Evolutionary conservation across 30 jellyfish, hydroid and myxozoan species (phyloP), one percentile per base, ranked within the genome.

Genomic region (Rhopilema esculentum): DNA sequence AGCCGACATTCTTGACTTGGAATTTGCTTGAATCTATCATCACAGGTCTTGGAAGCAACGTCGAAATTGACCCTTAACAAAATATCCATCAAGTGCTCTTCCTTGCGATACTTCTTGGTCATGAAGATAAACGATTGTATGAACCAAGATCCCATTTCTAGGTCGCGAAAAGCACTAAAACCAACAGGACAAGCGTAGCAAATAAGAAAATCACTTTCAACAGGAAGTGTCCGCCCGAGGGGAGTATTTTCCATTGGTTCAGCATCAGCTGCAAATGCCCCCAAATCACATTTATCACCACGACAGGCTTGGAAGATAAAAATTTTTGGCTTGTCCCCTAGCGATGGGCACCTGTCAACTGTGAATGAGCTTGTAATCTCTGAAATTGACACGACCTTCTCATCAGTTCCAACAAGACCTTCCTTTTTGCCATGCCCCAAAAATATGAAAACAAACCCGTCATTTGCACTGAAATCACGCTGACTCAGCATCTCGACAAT

Each of bases 251-350:
- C 27, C 63, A 31, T 22, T 30, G 81, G 26, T 1, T 6, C 62
- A 12, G 96, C 78, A 49, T 88, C 91, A 1, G 73, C 27, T 4
- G 66, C 91, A n/a, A 72, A 57, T 24, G 82, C 76, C 2, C 96
- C 96, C 8, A 27, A 50, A 63, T 92, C 98, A 32, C 80, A 94
- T 49, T 21, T 49, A 27, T 73, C 93, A 7, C 98, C 98, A 69
- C 98, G 96, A 57, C 98, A 92, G 18, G 98, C 98, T 69, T 92
- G 98, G 8, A 92, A 52, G 25, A 92, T 72, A 32, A 92, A 92
- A 23, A 80, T 49, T 31, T 92, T 92, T 1, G 98, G 98, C 81
- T 85, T 92, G 29, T 72, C 77, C 4, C 23, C 77, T 69, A 92
- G 53, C 7, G 93, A 50, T 8, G 88, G 97, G 49, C 95, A 86